Evolutionary conservation across 2,888 invertebrate species (phyloP), one percentile per base, ranked within the genome.

Genomic region (Camptogramma bilineatum): DNA sequence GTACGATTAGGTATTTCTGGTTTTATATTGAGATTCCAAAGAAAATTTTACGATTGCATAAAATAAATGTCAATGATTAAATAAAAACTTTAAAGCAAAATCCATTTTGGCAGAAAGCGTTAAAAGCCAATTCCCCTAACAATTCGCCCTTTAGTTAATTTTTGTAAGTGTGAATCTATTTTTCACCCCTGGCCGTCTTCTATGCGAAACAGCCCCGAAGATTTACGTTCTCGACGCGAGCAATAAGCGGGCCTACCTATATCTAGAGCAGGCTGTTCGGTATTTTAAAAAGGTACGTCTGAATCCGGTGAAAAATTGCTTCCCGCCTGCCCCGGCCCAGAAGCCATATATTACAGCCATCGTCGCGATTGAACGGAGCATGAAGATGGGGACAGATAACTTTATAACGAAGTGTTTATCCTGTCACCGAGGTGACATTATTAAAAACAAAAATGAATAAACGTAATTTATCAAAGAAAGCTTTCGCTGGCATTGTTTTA

Each of bases 221-320:
- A 90, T 91, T 90, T 90, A 90, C 87, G 86, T 80, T 77, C 78
- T 78, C 84, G 81, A 86, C 86, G 87, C 85, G 84, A 81, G 86
- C 88, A 88, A 88, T 90, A 89, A 88, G 86, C 86, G 81, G 68
- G 84, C 83, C 81, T 82, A 81, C 82, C 81, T 82, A 74, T 75
- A 61, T 71, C 79, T 81, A 77, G 79, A 81, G 82, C 77, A 83
- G 83, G 78, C 83, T 83, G 82, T 83, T 85, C 82, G 83, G 82
- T 88, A 88, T 88, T 91, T 91, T 91, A 90, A 92, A 91, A 85
- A 90, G 85, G 84, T 86, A 87, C 79, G 84, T 83, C 85, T 84
- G 86, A 85, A 88, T 88, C 83, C 79, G 73, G 85, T 91, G 88
- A 92, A 90, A 91, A 90, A 91, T 91, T 85, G 84, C 90, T 82